phyloP scores from a whole-genome alignment of 2,113 vertebrate genomes.

The Polyodon spathula region DNA sequence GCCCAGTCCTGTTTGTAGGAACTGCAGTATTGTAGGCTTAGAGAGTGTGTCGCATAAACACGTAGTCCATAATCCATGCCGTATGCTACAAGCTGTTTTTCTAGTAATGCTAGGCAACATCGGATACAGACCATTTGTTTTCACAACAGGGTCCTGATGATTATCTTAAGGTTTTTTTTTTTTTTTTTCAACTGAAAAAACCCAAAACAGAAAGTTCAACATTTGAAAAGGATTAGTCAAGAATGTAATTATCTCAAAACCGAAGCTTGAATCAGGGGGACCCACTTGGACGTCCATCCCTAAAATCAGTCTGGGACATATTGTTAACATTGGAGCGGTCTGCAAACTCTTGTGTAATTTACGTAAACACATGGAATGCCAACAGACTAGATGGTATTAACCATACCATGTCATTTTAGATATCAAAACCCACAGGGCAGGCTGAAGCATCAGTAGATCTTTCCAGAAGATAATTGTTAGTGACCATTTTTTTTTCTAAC shows the following conservation, averaged over 20 bases:
- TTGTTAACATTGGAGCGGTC: background rate
- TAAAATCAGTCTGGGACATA: background rate
- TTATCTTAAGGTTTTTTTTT: background rate
- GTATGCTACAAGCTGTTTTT: conserved; percentile 7
- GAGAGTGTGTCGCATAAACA: too few species aligned
- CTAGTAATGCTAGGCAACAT: conserved; percentile 13
- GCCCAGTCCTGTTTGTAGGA: too few species aligned
- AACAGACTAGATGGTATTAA: too few species aligned
- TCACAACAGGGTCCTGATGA: conserved; percentile 13
- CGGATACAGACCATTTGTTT: conserved; percentile 32
- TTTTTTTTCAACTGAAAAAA: conserved; percentile 1
- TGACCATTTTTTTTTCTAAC: too few species aligned
- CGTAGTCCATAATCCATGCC: background rate
- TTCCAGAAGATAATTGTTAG: too few species aligned
- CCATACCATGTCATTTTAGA: too few species aligned
- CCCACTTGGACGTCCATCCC: background rate
- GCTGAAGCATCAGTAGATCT: too few species aligned
- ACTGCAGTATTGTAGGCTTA: too few species aligned
- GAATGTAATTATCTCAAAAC: background rate
- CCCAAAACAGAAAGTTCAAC: background rate
- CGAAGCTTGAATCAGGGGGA: background rate
- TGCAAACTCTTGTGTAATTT: too few species aligned
- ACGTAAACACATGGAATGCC: too few species aligned
- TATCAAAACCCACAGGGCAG: too few species aligned
- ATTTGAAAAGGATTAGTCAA: conserved; percentile 3